Percentiles rank a stretch among this genome's conserved stretches.
Conservation (phyloP, 2,797 vertebrate genomes). For the Eulemur mongoz region DNA sequence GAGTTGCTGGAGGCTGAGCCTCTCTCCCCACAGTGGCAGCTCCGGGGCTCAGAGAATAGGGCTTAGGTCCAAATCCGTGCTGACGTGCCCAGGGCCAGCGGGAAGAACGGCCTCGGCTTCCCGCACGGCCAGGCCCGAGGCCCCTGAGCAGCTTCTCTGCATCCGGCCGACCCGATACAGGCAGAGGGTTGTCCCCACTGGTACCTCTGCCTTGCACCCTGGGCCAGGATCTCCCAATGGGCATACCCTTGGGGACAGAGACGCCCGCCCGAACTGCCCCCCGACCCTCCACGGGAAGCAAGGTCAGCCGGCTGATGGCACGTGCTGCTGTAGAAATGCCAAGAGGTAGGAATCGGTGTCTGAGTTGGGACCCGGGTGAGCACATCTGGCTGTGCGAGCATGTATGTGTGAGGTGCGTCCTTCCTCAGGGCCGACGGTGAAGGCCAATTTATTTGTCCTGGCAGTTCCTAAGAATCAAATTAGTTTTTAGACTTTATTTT, state of each 20-base stretch:
- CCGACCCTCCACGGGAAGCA: background rate
- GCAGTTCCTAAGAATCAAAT: background rate
- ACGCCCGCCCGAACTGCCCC: background rate
- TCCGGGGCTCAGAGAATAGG: background rate
- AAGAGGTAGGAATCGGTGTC: background rate
- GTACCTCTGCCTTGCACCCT: background rate
- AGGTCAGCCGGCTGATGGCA: background rate
- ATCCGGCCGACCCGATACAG: background rate
- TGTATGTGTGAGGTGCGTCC: background rate
- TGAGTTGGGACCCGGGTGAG: background rate
- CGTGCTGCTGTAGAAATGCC: background rate
- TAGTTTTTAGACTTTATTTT: conserved; percentile 1
- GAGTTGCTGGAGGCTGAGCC: background rate
- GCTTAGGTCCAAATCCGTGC: background rate
- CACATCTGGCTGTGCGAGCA: background rate
- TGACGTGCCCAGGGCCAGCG: background rate
- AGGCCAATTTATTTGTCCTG: background rate
- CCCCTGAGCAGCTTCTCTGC: background rate
- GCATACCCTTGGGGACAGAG: background rate
- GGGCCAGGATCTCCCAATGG: background rate
- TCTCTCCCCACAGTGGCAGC: background rate
- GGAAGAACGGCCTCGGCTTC: background rate
- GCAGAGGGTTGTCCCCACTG: background rate
- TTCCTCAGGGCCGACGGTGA: background rate
- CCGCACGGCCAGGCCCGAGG: background rate